Conservation (phyloP, 2,888 invertebrate genomes). For the Lucinisca nassula region DNA sequence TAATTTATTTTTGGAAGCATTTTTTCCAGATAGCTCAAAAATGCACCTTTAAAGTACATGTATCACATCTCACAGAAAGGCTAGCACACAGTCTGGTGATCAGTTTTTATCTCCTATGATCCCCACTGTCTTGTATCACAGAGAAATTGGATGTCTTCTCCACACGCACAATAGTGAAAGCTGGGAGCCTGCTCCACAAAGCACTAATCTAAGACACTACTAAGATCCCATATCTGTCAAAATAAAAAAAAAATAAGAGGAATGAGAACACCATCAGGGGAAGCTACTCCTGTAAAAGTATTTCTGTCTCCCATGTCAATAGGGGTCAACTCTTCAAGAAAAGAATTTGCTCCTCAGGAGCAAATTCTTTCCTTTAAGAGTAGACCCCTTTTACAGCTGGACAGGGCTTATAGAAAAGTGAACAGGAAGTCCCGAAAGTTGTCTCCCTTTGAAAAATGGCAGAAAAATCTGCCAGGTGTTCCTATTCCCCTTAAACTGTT, state of each 20-base stretch:
- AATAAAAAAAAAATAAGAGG: conserved; percentile 43
- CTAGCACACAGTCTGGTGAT: neutral
- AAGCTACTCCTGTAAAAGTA: neutral
- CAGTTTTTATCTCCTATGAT: too few relatives aligned
- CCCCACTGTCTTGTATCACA: neutral
- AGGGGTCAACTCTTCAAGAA: neutral
- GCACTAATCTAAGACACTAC: conserved; percentile 74
- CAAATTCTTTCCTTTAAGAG: neutral
- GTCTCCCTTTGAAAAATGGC: too few relatives aligned
- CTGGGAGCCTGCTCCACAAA: neutral
- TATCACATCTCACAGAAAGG: neutral
- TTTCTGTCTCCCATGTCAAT: neutral
- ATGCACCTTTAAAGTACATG: too few relatives aligned
- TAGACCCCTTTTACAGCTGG: neutral
- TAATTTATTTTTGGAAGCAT: too few relatives aligned
- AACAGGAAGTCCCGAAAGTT: too few relatives aligned
- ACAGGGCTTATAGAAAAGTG: too few relatives aligned
- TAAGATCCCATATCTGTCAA: conserved; percentile 80
- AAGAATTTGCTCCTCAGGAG: neutral
- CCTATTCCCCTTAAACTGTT: too few relatives aligned
- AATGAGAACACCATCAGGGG: too few relatives aligned
- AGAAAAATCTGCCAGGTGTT: too few relatives aligned
- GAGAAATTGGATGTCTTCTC: neutral
- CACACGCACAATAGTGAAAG: neutral
- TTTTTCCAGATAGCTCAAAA: too few relatives aligned